These are phyloP conservation scores for Sebastiscus albofasciatus DNA, from an alignment of 2,797 vertebrate species.

Conservation along the genomic window DNA sequence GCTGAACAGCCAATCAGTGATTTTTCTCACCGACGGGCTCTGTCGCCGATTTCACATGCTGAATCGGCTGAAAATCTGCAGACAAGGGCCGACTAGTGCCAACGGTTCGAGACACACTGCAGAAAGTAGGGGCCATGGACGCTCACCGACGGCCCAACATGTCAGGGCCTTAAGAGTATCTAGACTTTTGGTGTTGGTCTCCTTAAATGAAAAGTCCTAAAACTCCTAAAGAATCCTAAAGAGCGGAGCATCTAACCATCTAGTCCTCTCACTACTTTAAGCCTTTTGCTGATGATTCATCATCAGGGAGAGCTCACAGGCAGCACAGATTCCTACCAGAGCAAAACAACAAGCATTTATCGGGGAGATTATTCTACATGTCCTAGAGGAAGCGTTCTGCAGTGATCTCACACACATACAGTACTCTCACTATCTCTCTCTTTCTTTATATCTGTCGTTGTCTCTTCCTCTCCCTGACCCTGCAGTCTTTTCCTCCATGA, in stretches of 20 bases:
- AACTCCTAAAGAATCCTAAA: background rate
- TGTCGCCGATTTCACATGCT: too few relatives aligned
- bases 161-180: background rate
- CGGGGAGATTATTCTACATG: slow-evolving; percentile 27
- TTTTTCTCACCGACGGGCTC: too few relatives aligned
- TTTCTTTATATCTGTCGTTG: background rate
- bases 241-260: background rate
- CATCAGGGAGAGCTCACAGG: slow-evolving; percentile 19
- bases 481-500: slow-evolving; percentile 4
- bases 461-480: slow-evolving; percentile 8
- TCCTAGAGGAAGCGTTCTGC: slow-evolving; percentile 36
- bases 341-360: slow-evolving; percentile 45
- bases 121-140: too few relatives aligned
- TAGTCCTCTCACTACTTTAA: slow-evolving; percentile 7
- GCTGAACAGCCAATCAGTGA: too few relatives aligned
- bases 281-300: slow-evolving; percentile 28
- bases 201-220: background rate
- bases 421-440: background rate
- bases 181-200: background rate
- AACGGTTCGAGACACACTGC: too few relatives aligned
- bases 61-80: too few relatives aligned
- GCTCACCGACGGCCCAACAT: too few relatives aligned
- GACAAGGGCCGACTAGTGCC: too few relatives aligned
- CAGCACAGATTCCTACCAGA: background rate
- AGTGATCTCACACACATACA: slow-evolving; percentile 5